Evolutionary conservation across 2,888 invertebrate genomes (phyloP).

Genomic region (Pollenia angustigena): DNA sequence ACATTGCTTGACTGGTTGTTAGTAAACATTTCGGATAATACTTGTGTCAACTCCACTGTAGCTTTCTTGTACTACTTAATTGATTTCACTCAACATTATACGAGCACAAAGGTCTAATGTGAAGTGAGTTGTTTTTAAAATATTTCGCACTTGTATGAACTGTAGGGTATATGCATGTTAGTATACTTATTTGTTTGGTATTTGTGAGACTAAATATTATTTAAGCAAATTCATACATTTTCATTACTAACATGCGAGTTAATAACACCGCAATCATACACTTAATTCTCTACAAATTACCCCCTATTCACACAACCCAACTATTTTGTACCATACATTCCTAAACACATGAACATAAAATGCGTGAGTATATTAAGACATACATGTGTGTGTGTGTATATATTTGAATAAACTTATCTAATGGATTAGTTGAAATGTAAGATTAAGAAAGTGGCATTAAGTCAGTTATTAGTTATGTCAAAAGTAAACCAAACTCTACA

Average conservation of each 20-base stretch:
- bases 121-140: too few species aligned
- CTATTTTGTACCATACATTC: neutral
- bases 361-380: neutral
- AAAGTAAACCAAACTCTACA: too few species aligned
- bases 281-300: constrained; percentile 71
- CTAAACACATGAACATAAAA: too few species aligned
- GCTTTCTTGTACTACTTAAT: too few species aligned
- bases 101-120: too few species aligned
- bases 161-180: too few species aligned
- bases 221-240: constrained; percentile 11
- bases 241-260: constrained; percentile 1
- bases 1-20: too few species aligned
- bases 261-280: constrained; percentile 72
- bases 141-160: too few species aligned
- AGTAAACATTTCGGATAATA: too few species aligned
- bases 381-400: neutral
- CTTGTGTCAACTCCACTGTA: too few species aligned
- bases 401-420: neutral
- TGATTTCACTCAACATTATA: too few species aligned
- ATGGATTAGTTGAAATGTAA: neutral
- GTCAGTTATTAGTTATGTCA: too few species aligned
- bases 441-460: neutral
- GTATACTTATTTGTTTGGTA: neutral
- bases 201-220: neutral
- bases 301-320: neutral